Evolutionary conservation across 2,888 invertebrate genomes (phyloP).

Genomic region (Nysson spinosus): DNA sequence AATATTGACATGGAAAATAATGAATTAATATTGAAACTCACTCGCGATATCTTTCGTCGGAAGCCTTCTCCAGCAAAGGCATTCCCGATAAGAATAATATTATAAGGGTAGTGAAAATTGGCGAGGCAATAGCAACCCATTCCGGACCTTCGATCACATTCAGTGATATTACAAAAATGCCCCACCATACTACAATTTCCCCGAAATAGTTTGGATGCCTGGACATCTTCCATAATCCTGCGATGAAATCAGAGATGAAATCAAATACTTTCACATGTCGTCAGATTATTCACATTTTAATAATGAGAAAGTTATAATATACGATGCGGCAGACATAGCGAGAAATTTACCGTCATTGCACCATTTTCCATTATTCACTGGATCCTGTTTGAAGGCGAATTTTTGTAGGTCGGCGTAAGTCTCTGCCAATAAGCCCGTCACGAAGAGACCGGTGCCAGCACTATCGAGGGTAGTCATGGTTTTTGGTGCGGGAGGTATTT

Average conservation of each 20-base stretch:
- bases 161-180: slow-evolving; percentile 92
- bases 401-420: slow-evolving; percentile 96
- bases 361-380: slow-evolving; percentile 93
- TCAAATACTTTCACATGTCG: not conserved
- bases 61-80: slow-evolving; percentile 90
- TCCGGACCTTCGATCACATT: slow-evolving; percentile 91
- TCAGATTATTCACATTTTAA: no score
- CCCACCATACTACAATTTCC: slow-evolving; percentile 96
- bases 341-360: slow-evolving; percentile 87
- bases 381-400: slow-evolving; percentile 92
- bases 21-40: slow-evolving; percentile 75
- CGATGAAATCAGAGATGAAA: slow-evolving; percentile 13
- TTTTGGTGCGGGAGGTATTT: slow-evolving; percentile 86
- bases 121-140: slow-evolving; percentile 92
- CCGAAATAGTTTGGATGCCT: slow-evolving; percentile 97
- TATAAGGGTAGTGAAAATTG: slow-evolving; percentile 91
- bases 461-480: slow-evolving; percentile 93
- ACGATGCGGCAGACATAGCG: no score
- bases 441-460: slow-evolving; percentile 89
- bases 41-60: slow-evolving; percentile 94
- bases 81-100: slow-evolving; percentile 94
- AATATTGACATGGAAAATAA: not conserved
- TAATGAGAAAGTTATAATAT: slow-evolving; percentile 16
- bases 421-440: slow-evolving; percentile 91
- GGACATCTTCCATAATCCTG: slow-evolving; percentile 90